These are phyloP conservation scores for Chrysopilus asiliformis DNA, from an alignment of 2,888 invertebrate species.

Conservation along the genomic window DNA sequence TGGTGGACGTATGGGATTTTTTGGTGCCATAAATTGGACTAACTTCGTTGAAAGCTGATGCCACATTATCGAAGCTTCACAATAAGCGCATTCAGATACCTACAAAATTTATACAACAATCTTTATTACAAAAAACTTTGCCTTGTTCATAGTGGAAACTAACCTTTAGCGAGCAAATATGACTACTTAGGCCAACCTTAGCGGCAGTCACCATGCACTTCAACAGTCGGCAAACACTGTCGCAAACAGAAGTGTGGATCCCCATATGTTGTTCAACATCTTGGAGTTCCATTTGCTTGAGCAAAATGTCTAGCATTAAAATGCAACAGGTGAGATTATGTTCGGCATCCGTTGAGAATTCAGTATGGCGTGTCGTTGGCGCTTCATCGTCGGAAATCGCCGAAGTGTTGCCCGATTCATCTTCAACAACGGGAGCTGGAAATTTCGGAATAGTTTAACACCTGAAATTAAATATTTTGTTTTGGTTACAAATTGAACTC, in stretches of 20 bases:
- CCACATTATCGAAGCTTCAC: slow-evolving; percentile 89
- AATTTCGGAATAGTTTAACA: neutral
- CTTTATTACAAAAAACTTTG: too few relatives aligned
- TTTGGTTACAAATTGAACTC: slow-evolving; percentile 42
- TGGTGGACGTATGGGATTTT: slow-evolving; percentile 57
- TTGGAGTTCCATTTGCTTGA: slow-evolving; percentile 89
- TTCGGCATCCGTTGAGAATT: slow-evolving; percentile 57
- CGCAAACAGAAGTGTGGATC: slow-evolving; percentile 58
- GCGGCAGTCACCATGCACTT: slow-evolving; percentile 62
- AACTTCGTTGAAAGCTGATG: slow-evolving; percentile 77
- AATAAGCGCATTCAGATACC: slow-evolving; percentile 69
- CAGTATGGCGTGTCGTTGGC: slow-evolving; percentile 45
- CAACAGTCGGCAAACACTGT: slow-evolving; percentile 58
- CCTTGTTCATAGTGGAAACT: too few relatives aligned
- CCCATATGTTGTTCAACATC: slow-evolving; percentile 71
- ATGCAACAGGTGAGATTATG: slow-evolving; percentile 88
- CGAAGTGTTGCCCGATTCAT: slow-evolving; percentile 53
- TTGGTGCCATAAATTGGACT: slow-evolving; percentile 65
- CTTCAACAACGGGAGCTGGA: slow-evolving; percentile 50
- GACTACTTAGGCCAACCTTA: slow-evolving; percentile 51
- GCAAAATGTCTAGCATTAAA: slow-evolving; percentile 85
- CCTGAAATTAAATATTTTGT: neutral
- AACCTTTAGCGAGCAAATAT: slow-evolving; percentile 42
- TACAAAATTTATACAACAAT: too few relatives aligned
- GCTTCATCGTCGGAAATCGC: slow-evolving; percentile 57